Evolutionary conservation across 2,113 vertebrate species (phyloP).

Genomic region (Nyctibius bracteatus): DNA sequence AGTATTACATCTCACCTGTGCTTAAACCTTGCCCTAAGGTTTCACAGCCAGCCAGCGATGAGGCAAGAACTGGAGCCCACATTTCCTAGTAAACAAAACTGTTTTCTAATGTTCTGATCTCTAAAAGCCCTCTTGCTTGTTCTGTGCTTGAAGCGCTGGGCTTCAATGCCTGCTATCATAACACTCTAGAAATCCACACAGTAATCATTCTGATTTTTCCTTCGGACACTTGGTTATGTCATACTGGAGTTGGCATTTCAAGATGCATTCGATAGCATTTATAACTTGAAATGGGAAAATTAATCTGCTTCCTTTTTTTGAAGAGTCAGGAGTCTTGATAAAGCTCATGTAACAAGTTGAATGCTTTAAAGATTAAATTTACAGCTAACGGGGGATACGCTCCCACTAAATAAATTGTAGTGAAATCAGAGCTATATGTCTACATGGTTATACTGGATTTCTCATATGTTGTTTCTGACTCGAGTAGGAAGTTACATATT

Average conservation of each 20-base stretch:
- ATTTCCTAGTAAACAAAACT: neutral
- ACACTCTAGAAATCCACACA: neutral
- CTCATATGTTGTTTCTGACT: neutral
- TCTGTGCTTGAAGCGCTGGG: neutral
- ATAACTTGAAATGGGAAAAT: neutral
- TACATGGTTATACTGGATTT: neutral
- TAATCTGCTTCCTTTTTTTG: neutral
- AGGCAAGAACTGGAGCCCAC: neutral
- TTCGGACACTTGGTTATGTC: neutral
- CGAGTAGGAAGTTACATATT: neutral
- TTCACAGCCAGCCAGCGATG: neutral
- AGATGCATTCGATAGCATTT: neutral
- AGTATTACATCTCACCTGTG: neutral
- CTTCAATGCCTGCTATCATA: neutral
- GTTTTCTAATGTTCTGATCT: neutral
- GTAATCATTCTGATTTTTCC: neutral
- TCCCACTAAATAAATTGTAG: neutral
- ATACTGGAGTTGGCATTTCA: neutral
- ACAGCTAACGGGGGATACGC: fast-evolving
- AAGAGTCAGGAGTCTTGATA: neutral
- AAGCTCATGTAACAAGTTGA: neutral
- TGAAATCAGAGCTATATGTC: neutral
- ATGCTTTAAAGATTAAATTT: neutral
- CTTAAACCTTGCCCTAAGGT: neutral
- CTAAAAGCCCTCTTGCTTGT: neutral